Evolutionary conservation across 37 sponge, comb jelly and placozoan genomes (phyloP).

Genomic region (Ephydatia muelleri): DNA sequence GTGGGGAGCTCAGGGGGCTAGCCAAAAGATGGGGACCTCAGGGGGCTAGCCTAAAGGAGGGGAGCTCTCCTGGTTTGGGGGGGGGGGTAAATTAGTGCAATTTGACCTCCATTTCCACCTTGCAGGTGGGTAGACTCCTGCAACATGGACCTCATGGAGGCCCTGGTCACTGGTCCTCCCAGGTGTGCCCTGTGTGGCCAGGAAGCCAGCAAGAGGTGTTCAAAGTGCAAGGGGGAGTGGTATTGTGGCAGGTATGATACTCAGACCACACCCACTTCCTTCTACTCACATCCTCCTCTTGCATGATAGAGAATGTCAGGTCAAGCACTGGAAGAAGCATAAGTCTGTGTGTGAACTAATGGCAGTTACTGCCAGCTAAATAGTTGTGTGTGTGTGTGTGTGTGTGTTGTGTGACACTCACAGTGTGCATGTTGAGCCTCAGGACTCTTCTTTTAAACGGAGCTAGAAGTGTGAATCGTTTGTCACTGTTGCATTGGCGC

Average conservation of each 20-base stretch:
- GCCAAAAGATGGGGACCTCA: too few species aligned
- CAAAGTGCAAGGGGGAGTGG: slow-evolving; percentile 90
- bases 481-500: too few species aligned
- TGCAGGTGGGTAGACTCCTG: slow-evolving; percentile 75
- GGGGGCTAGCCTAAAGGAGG: too few species aligned
- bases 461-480: too few species aligned
- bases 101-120: not conserved
- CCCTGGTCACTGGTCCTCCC: slow-evolving; percentile 74
- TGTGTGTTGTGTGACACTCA: too few species aligned
- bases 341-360: slow-evolving; percentile 75
- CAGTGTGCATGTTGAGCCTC: too few species aligned
- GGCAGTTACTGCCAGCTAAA: too few species aligned
- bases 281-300: not conserved
- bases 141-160: slow-evolving; percentile 74
- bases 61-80: not conserved
- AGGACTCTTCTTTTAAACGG: too few species aligned
- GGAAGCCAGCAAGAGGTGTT: slow-evolving; percentile 93
- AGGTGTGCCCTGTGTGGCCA: slow-evolving; percentile 90
- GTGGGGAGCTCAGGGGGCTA: too few species aligned
- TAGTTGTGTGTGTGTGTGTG: too few species aligned
- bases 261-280: not conserved
- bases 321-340: slow-evolving; percentile 94
- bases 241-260: slow-evolving; percentile 89
- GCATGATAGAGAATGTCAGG: slow-evolving; percentile 89
- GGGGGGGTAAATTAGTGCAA: not conserved